Conservation (phyloP, 1,140 invertebrate species). For the Bombyx mandarina region DNA sequence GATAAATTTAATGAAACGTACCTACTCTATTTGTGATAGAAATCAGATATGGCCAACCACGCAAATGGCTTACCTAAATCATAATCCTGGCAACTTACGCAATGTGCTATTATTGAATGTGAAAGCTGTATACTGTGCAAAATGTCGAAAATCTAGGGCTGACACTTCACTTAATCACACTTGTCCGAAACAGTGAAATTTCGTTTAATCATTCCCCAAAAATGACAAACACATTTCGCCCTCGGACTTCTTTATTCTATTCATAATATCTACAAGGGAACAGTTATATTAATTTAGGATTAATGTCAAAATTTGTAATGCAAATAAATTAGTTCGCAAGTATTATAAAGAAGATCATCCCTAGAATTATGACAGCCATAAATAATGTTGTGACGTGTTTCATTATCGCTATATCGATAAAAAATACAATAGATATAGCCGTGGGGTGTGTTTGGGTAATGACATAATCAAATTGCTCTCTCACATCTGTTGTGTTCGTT, state of each 20-base stretch:
- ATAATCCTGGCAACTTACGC: too few relatives aligned
- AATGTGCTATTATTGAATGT: too few relatives aligned
- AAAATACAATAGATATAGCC: conserved; percentile 13
- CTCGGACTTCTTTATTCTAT: neutral
- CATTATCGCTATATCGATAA: conserved; percentile 15
- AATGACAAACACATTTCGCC: neutral
- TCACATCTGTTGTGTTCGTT: neutral
- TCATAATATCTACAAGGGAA: neutral
- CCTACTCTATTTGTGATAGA: too few relatives aligned
- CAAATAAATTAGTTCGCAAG: neutral
- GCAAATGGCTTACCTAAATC: too few relatives aligned
- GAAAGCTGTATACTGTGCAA: too few relatives aligned
- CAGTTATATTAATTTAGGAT: too few relatives aligned
- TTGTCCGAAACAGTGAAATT: too few relatives aligned
- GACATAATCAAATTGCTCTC: conserved; percentile 47
- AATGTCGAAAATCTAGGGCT: too few relatives aligned
- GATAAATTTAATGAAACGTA: too few relatives aligned
- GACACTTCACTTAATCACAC: too few relatives aligned
- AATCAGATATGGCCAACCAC: too few relatives aligned
- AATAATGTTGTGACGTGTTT: conserved; percentile 18
- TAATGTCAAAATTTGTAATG: neutral
- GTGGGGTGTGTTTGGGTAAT: conserved; percentile 23
- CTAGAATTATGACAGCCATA: conserved; percentile 5
- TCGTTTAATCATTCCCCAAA: neutral
- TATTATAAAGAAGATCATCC: neutral